These are phyloP conservation scores for Coregonus sp. DNA, from an alignment of 2,797 vertebrate genomes.

Conservation along the genomic window DNA sequence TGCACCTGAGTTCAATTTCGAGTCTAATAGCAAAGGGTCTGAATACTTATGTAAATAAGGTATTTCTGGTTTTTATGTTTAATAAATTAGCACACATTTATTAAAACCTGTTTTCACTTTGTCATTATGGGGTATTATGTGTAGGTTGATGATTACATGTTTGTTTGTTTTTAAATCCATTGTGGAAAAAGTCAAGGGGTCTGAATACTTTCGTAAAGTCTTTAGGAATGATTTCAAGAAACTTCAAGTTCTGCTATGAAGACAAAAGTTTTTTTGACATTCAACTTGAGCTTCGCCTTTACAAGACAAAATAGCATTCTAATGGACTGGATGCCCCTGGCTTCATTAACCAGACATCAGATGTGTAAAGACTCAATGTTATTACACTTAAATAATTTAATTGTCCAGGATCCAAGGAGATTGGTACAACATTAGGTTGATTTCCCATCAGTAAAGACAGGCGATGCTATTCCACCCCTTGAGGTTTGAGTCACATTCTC, in stretches of 20 bases:
- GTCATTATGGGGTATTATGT: no score
- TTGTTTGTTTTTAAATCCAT: no score
- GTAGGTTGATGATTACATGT: no score
- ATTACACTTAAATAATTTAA: constrained; percentile 96
- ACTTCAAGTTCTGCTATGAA: constrained; percentile 7
- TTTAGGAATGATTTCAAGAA: neutral
- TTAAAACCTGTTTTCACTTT: no score
- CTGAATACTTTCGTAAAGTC: no score
- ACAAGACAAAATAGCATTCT: constrained; percentile 77
- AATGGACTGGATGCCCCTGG: constrained; percentile 63
- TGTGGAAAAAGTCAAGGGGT: no score
- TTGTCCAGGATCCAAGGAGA: constrained; percentile 88
- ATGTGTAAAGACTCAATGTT: constrained; percentile 84
- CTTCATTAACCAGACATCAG: constrained; percentile 86
- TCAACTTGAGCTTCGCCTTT: constrained; percentile 60
- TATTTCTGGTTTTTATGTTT: no score
- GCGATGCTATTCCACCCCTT: constrained; percentile 80
- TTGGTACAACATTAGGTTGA: constrained; percentile 83
- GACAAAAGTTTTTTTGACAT: constrained; percentile 62
- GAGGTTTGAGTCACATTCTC: constrained; percentile 87
- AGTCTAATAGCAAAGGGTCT: no score
- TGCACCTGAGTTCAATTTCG: no score
- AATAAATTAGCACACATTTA: no score
- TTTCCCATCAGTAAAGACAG: constrained; percentile 86
- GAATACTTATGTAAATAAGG: no score